Evolutionary conservation across 2,797 vertebrate genomes (phyloP).

Genomic region (Spheniscus humboldti): DNA sequence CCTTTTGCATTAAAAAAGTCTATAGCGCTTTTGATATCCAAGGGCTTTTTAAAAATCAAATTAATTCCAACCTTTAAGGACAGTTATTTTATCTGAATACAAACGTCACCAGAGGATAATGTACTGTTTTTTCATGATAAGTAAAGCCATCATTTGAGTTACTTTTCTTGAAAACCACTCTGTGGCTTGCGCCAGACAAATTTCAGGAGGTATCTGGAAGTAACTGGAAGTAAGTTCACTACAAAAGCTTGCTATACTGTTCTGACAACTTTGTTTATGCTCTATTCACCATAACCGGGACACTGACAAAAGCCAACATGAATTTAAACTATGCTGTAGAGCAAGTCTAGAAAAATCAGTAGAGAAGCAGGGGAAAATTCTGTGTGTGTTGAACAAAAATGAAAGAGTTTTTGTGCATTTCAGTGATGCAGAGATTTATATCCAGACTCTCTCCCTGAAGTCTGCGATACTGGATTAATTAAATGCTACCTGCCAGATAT

Average conservation of each 20-base stretch:
- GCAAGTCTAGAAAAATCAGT: neutral
- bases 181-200: neutral
- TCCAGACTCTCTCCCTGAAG: neutral
- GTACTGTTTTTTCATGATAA: neutral
- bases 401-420: neutral
- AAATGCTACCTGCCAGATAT: neutral
- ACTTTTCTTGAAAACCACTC: neutral
- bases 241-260: neutral
- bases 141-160: neutral
- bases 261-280: neutral
- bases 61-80: neutral
- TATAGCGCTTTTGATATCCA: neutral
- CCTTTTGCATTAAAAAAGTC: neutral
- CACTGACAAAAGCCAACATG: neutral
- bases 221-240: neutral
- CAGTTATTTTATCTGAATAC: neutral
- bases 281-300: neutral
- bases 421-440: neutral
- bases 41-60: neutral
- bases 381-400: neutral
- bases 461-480: rapidly evolving
- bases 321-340: neutral
- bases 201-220: neutral
- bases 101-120: neutral
- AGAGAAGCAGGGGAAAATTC: neutral